Evolutionary conservation across 1,140 invertebrate genomes (phyloP).

Genomic region (Drosophila oshimai): DNA sequence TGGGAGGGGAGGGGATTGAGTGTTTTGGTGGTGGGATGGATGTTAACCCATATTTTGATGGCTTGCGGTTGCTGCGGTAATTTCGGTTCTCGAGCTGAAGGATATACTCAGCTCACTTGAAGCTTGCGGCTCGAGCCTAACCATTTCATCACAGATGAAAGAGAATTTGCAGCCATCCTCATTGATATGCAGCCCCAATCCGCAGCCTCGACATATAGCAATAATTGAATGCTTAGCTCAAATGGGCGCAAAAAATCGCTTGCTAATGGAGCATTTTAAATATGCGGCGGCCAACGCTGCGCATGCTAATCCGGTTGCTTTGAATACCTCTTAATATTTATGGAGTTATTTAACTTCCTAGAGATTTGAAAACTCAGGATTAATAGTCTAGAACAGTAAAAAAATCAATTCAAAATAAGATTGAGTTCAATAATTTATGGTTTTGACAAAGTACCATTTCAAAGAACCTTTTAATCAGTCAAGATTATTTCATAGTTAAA

Average conservation of each 20-base stretch:
- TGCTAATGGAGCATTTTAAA: slow-evolving; percentile 65
- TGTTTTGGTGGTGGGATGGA: background rate
- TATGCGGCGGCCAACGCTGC: slow-evolving; percentile 25
- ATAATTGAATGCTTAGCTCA: slow-evolving; percentile 54
- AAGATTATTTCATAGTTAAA: too few relatives aligned
- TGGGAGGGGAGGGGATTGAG: background rate
- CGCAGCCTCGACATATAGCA: slow-evolving; percentile 43
- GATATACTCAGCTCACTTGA: slow-evolving; percentile 18
- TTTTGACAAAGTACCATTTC: too few relatives aligned
- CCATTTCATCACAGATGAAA: slow-evolving; percentile 22
- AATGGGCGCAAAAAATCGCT: slow-evolving; percentile 36
- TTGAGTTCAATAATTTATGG: too few relatives aligned
- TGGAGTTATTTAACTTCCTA: too few relatives aligned
- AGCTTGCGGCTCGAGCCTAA: slow-evolving; percentile 1
- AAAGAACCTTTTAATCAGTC: too few relatives aligned
- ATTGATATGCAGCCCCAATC: slow-evolving; percentile 59
- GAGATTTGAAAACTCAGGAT: too few relatives aligned
- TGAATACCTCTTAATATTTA: background rate
- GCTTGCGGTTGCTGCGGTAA: slow-evolving; percentile 48
- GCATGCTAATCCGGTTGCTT: slow-evolving; percentile 49
- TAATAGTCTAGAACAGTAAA: too few relatives aligned
- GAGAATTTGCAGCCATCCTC: slow-evolving; percentile 17
- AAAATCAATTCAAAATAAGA: too few relatives aligned
- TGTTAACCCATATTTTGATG: slow-evolving; percentile 50
- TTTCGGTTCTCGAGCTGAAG: slow-evolving; percentile 1